Conservation (phyloP, 2,797 vertebrate genomes). For the Artibeus jamaicensis region DNA sequence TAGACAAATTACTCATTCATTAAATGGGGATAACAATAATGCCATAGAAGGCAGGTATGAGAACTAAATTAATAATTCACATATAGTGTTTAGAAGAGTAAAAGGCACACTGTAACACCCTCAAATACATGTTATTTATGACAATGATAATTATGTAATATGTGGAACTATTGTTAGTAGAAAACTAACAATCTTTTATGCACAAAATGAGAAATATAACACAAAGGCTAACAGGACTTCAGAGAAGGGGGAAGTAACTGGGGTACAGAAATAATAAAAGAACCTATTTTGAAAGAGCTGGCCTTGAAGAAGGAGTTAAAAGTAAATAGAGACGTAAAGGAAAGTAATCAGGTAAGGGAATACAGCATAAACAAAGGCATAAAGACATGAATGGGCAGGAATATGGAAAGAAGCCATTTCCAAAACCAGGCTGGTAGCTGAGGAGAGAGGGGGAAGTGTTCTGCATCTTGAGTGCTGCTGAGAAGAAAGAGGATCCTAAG, state of each 20-base stretch:
- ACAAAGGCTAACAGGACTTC: neutral
- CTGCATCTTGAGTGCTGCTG: neutral
- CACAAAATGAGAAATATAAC: neutral
- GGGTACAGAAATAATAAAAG: neutral
- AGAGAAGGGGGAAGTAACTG: neutral
- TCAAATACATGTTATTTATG: neutral
- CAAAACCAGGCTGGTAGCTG: neutral
- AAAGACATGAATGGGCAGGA: neutral
- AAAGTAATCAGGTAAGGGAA: neutral
- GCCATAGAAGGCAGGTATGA: neutral
- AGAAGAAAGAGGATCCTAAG: neutral
- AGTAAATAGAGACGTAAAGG: neutral
- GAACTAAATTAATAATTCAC: conserved; percentile 14
- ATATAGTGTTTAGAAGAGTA: neutral
- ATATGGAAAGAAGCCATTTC: neutral
- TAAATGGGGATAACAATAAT: neutral
- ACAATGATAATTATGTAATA: neutral
- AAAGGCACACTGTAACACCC: neutral
- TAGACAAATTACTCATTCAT: neutral
- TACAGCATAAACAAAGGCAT: neutral
- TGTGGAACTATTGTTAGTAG: neutral
- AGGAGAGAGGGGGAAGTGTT: neutral
- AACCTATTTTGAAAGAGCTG: neutral
- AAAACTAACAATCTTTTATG: neutral
- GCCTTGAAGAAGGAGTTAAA: neutral